A percentile compares a stretch with the other conserved stretches of the same genome.
Evolutionary conservation across 2,113 vertebrate species (phyloP).

Genomic region (Lepus timidus): DNA sequence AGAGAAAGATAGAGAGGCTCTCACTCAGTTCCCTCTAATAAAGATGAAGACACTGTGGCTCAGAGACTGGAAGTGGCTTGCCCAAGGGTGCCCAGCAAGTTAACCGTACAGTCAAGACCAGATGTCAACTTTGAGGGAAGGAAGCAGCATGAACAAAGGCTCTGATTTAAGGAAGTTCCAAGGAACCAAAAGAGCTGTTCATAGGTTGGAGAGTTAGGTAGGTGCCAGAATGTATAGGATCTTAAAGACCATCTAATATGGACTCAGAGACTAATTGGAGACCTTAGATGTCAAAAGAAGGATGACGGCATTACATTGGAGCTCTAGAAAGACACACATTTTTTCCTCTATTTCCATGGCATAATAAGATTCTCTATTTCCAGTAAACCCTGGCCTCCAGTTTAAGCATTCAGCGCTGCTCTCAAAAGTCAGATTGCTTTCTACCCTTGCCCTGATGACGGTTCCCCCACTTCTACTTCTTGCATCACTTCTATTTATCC

Average conservation of each 20-base stretch:
- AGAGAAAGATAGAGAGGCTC: constrained; percentile 33
- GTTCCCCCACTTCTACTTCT: neutral
- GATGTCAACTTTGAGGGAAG: neutral
- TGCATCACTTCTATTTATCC: neutral
- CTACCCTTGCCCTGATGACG: neutral
- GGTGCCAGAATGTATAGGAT: neutral
- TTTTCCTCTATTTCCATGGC: neutral
- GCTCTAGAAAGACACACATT: constrained; percentile 22
- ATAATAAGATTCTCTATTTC: neutral
- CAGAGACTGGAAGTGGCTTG: constrained; percentile 48
- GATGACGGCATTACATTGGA: neutral
- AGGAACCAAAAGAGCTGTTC: neutral
- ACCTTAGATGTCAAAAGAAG: neutral
- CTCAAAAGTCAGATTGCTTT: neutral
- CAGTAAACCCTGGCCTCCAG: neutral
- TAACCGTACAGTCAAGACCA: neutral
- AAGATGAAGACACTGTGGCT: neutral
- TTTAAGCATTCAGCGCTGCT: neutral
- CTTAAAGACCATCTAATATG: neutral
- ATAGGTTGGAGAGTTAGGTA: neutral
- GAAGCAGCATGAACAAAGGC: neutral
- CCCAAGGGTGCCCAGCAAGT: neutral
- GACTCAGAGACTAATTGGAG: neutral
- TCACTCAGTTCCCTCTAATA: neutral
- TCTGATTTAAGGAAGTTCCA: neutral